These are phyloP conservation scores for Tigriopus japonicus DNA, from an alignment of 1,140 invertebrate species.

Conservation along the genomic window DNA sequence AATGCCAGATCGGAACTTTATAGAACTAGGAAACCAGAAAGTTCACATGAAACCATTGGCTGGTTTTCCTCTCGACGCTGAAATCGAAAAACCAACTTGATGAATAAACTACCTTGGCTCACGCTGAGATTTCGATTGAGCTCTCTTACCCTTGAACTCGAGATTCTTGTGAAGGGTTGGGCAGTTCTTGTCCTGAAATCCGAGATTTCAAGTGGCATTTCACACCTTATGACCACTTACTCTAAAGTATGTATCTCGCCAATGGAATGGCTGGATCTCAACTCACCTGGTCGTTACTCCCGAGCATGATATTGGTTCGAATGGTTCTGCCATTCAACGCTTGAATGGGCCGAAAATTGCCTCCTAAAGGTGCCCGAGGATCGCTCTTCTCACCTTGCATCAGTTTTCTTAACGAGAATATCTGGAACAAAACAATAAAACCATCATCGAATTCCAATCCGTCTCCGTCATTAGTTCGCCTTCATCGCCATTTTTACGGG, in stretches of 20 bases:
- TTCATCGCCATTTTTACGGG: neutral
- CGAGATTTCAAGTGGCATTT: neutral
- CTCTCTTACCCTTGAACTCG: too few species aligned
- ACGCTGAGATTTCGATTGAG: too few species aligned
- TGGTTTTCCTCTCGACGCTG: too few species aligned
- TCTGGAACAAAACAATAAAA: neutral
- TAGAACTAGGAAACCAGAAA: too few species aligned
- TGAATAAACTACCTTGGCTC: too few species aligned
- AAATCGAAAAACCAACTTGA: too few species aligned
- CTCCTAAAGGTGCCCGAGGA: constrained; percentile 43
- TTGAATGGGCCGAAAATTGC: constrained; percentile 82
- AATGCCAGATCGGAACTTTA: too few species aligned
- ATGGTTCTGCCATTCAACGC: constrained; percentile 71
- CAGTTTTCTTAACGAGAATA: constrained; percentile 15
- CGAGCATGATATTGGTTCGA: constrained; percentile 86
- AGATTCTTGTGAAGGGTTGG: too few species aligned
- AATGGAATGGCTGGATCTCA: too few species aligned
- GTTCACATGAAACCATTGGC: too few species aligned
- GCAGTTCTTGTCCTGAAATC: too few species aligned
- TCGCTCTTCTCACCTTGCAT: constrained; percentile 23
- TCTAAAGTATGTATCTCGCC: too few species aligned
- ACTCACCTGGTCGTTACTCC: neutral
- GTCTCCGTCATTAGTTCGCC: neutral
- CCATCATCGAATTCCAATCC: neutral
- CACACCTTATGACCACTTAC: neutral